Conservation (phyloP, 35 echinoderm and acorn worm species). For the Apostichopus californicus region DNA sequence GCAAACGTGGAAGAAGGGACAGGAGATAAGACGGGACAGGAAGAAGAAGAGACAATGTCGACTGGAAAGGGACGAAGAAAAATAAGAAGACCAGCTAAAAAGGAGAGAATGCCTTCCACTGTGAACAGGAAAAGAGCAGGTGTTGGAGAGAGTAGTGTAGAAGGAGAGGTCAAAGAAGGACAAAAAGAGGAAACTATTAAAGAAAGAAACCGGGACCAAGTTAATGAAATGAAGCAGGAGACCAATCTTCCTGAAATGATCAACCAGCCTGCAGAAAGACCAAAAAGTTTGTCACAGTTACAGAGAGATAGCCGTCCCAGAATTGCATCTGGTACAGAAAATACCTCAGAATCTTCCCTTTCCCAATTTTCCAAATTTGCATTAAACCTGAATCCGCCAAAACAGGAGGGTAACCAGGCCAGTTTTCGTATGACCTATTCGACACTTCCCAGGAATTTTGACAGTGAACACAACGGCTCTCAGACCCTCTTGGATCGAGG, state of each 20-base stretch:
- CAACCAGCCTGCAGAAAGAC: background rate
- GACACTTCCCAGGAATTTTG: constrained; percentile 65
- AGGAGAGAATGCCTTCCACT: background rate
- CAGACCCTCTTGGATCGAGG: background rate
- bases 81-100: background rate
- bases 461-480: background rate
- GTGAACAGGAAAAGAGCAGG: constrained; percentile 11
- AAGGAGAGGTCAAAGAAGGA: background rate
- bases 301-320: background rate
- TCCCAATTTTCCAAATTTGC: constrained; percentile 46
- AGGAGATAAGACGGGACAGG: background rate
- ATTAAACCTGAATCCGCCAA: background rate
- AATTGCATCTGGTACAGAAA: constrained; percentile 6
- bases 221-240: background rate
- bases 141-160: background rate
- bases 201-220: background rate
- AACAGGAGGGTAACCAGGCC: constrained; percentile 2
- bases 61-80: background rate
- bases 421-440: constrained; percentile 81
- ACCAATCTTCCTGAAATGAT: constrained; percentile 28
- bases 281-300: background rate
- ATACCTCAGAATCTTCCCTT: background rate
- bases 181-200: background rate
- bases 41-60: background rate
- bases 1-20: background rate